Percentiles rank a stretch among this genome's conserved stretches.
phyloP scores from a whole-genome alignment of 2,888 invertebrate species.

The Hemistola chrysoprasaria region DNA sequence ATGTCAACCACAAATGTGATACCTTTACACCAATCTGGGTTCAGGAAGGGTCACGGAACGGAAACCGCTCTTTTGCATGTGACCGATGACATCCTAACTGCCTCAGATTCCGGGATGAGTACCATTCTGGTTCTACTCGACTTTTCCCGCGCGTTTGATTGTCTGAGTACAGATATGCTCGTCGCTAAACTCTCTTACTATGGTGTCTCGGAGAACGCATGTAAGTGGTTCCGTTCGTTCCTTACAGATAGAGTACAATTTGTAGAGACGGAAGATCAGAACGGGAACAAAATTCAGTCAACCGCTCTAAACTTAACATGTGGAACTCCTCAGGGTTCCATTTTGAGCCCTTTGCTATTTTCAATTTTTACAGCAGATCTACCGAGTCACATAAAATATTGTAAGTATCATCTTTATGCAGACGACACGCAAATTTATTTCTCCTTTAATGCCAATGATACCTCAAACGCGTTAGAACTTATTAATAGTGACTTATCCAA shows the following conservation, averaged over 20 bases:
- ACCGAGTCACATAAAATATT: background rate
- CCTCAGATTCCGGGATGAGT: constrained; percentile 18
- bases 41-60: constrained; percentile 14
- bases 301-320: too few species aligned
- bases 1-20: constrained; percentile 17
- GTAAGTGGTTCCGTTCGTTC: constrained; percentile 25
- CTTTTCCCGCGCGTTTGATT: constrained; percentile 27
- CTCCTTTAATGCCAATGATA: too few species aligned
- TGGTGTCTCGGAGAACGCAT: constrained; percentile 10
- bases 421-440: too few species aligned
- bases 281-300: too few species aligned
- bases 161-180: constrained; percentile 8
- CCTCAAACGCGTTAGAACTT: too few species aligned
- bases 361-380: constrained; percentile 1
- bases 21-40: constrained; percentile 23
- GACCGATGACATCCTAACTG: constrained; percentile 16
- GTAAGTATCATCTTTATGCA: too few species aligned
- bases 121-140: constrained; percentile 21
- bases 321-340: constrained; percentile 18
- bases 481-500: too few species aligned
- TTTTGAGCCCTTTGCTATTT: constrained; percentile 7
- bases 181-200: constrained; percentile 21
- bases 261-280: constrained; percentile 6
- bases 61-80: constrained; percentile 21
- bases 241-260: constrained; percentile 10